A percentile compares a stretch with the other conserved stretches of the same genome.
Evolutionary conservation across 2,113 vertebrate species (phyloP).

Genomic region (Sclerurus mexicanus): DNA sequence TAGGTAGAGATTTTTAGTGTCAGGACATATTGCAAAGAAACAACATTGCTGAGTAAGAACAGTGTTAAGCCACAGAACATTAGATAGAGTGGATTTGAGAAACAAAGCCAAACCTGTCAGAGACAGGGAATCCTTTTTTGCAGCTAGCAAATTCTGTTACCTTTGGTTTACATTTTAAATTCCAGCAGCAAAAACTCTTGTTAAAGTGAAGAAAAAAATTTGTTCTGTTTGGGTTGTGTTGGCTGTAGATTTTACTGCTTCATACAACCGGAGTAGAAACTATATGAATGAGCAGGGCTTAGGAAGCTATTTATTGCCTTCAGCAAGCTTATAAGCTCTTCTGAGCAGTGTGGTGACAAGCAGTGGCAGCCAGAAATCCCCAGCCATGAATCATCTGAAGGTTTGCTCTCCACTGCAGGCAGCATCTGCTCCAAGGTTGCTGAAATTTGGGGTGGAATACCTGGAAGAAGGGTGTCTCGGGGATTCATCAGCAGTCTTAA

Average conservation of each 20-base stretch:
- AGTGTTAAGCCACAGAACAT: not conserved
- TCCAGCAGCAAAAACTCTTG: not conserved
- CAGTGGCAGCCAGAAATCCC: not conserved
- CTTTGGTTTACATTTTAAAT: not conserved
- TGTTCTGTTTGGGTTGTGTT: not conserved
- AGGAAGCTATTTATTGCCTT: constrained; percentile 12
- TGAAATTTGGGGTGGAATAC: not conserved
- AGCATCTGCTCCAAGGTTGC: not conserved
- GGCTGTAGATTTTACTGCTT: not conserved
- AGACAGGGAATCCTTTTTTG: not conserved
- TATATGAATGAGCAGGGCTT: not conserved
- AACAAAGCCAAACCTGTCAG: not conserved
- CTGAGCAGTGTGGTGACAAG: not conserved
- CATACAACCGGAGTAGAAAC: not conserved
- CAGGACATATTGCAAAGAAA: not conserved
- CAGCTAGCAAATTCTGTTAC: not conserved
- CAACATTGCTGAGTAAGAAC: fast-evolving
- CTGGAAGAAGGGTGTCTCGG: not conserved
- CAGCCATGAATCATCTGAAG: not conserved
- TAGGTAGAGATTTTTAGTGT: not conserved
- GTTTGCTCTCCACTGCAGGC: not conserved
- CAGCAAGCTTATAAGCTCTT: not conserved
- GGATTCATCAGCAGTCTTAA: not conserved
- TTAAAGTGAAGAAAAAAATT: not conserved
- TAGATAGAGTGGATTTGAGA: not conserved